Evolutionary conservation across 2,113 vertebrate genomes (phyloP).

Genomic region (Irena cyanogastra): DNA sequence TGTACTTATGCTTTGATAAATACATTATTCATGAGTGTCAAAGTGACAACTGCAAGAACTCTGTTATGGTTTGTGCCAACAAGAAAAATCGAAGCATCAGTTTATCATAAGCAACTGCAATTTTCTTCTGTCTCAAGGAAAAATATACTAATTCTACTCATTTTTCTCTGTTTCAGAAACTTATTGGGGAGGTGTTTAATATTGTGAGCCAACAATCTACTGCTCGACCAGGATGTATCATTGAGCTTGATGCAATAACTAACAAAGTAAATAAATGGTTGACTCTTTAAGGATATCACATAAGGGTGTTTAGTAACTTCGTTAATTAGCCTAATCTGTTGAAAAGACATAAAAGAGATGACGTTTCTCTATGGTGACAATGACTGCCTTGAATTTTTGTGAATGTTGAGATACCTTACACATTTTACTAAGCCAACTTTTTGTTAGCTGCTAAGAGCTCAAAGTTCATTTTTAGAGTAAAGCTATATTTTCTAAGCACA

Average conservation of each 20-base stretch:
- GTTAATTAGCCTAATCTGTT: not conserved
- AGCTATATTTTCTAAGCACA: not conserved
- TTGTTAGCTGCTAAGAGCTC: not conserved
- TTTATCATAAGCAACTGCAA: not conserved
- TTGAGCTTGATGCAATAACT: constrained; percentile 92
- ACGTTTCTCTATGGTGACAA: not conserved
- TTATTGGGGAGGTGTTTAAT: constrained; percentile 97
- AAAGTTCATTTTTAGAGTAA: not conserved
- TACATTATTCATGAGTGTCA: not conserved
- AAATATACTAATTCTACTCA: not conserved
- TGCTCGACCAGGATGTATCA: constrained; percentile 96
- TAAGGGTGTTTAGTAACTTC: not conserved
- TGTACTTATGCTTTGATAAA: not conserved
- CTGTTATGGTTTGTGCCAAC: not conserved
- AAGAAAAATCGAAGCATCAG: not conserved
- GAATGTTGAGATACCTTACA: not conserved
- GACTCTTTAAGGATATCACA: not conserved
- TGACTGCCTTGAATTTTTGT: not conserved
- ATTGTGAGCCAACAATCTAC: constrained; percentile 99
- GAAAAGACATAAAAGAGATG: not conserved
- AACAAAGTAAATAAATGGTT: constrained; percentile 82
- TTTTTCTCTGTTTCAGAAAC: constrained; percentile 82
- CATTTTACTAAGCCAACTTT: not conserved
- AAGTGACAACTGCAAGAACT: not conserved
- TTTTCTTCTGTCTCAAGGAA: not conserved